Conservation (phyloP, 2,888 invertebrate genomes). For the Mythimna vitellina region DNA sequence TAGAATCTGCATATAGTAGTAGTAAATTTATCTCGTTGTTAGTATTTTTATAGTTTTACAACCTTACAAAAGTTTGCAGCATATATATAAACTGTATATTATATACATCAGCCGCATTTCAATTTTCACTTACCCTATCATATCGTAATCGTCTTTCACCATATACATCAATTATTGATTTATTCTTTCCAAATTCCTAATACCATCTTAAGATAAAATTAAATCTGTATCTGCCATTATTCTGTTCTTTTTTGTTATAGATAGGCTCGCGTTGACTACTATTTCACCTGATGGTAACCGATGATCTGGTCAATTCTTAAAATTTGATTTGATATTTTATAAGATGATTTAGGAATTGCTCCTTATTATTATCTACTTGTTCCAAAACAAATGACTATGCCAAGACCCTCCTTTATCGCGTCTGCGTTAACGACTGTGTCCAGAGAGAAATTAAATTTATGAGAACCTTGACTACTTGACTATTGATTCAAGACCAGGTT, state of each 20-base stretch:
- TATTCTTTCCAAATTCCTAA: background rate
- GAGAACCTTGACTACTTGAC: background rate
- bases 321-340: background rate
- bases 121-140: background rate
- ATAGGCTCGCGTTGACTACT: no score
- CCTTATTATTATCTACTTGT: background rate
- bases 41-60: background rate
- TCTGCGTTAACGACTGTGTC: conserved; percentile 24
- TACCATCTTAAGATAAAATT: background rate
- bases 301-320: background rate
- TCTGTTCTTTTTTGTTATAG: no score
- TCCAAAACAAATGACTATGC: conserved; percentile 17
- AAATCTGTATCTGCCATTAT: background rate
- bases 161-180: background rate
- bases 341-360: conserved; percentile 6
- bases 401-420: conserved; percentile 41
- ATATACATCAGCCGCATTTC: background rate
- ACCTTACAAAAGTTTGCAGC: background rate
- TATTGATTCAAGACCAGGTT: background rate
- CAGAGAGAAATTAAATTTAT: conserved; percentile 16
- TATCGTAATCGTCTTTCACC: background rate
- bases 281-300: no score
- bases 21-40: no score
- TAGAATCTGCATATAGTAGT: conserved; percentile 4
- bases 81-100: background rate